Base-by-base conservation (phyloP, 64 coral and sea anemone species). In the Stylophora pistillata region DNA sequence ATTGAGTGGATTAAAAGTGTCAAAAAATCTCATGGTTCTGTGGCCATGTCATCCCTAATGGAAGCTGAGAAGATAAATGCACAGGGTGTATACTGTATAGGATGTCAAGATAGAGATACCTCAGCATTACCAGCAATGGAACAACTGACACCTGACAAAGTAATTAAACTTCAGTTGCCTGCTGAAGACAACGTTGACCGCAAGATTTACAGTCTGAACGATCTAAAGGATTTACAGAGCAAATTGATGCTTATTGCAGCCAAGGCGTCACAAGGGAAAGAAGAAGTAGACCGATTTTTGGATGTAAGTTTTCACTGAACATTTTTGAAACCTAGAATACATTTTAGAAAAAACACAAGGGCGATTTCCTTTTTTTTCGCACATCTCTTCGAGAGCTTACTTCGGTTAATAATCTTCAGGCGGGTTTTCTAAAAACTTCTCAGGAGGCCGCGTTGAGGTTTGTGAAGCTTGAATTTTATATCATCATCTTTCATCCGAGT, bases 1-100 rank as follows among this genome's bases (percentile, higher is more conserved):
- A 25, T 96, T 15, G 94, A 96, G 30, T 98, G 96, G 96, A 81
- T 98, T 12, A 93, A 93, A 37, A 86, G 62, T 12, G 90, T 98
- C 13, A 84, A 95, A 82, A 88, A 78, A 33, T 98, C 96, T 3
- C 96, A 95, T 83, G 96, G 96, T 54, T 95, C 93, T 13, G 96
- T 98, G 18, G 96, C 86, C 5, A 86, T 90, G 58, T 87, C 96
- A 3, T 92, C 94, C 1, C 54, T 95, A 34, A 53, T 95, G 78
- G 78, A 88, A 73, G 79, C 90, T 55, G 64, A 89, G 31, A 77
- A 73, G 0, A 95, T 95, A 58, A 95, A 95, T 34, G 55, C 69
- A 37, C 57, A 32, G 20, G 89, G 94, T n/a, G 54, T 88, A 10
- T 95, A 92, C 23, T 30, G 72, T 21, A 63, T 95, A 55, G 94